A percentile compares a stretch with the other conserved stretches of the same genome.
phyloP scores from a whole-genome alignment of 2,888 invertebrate species.

The Augochlorella aurata region DNA sequence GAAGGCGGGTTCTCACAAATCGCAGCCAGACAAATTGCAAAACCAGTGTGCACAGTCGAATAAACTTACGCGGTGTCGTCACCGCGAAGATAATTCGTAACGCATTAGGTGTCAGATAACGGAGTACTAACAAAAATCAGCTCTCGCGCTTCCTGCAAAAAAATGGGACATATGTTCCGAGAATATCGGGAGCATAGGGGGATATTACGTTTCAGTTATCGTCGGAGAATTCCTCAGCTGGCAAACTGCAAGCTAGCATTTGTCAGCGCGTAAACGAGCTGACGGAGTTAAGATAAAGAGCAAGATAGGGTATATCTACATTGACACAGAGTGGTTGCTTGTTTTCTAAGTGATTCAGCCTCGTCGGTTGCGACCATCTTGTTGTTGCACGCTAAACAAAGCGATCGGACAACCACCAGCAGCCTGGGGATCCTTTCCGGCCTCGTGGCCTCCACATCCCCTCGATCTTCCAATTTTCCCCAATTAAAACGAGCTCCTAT shows the following conservation, averaged over 20 bases:
- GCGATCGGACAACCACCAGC: not conserved
- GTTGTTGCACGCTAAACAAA: not conserved
- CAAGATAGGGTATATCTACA: constrained; percentile 44
- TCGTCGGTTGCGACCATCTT: not conserved
- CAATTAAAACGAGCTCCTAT: not conserved
- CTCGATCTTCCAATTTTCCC: not conserved
- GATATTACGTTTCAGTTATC: not conserved
- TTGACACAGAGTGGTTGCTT: not conserved
- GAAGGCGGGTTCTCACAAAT: not conserved
- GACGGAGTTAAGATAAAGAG: constrained; percentile 35
- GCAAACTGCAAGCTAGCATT: constrained; percentile 25
- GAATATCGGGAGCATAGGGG: not conserved
- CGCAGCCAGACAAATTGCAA: not conserved
- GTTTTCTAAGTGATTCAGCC: constrained; percentile 4
- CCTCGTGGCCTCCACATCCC: not conserved
- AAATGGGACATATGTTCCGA: not conserved
- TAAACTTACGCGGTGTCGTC: not conserved
- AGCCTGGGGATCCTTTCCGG: not conserved
- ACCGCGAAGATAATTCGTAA: not conserved
- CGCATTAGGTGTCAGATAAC: not conserved
- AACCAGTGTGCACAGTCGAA: not conserved
- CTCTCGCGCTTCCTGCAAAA: not conserved
- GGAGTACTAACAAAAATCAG: not conserved
- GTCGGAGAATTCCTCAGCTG: not conserved
- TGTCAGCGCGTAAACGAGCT: constrained; percentile 15